A percentile compares a stretch with the other conserved stretches of the same genome.
Evolutionary conservation across 2,888 invertebrate species (phyloP).

Genomic region (Ctenicera cuprea): DNA sequence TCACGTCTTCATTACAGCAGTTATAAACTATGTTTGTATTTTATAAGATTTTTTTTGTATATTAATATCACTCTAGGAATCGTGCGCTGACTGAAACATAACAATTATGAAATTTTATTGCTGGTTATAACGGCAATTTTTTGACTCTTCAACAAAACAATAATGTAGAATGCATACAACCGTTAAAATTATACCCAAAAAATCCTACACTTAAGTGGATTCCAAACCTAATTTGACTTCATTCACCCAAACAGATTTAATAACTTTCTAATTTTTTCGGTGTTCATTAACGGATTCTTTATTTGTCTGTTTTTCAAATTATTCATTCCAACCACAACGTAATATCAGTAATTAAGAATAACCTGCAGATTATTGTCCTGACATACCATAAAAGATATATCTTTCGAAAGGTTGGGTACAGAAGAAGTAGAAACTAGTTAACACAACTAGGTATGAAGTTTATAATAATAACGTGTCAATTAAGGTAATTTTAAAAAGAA

Average conservation of each 20-base stretch:
- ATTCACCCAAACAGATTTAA: background rate
- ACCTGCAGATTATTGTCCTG: background rate
- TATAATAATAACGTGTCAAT: background rate
- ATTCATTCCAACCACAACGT: background rate
- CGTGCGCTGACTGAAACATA: background rate
- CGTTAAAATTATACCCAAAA: conserved; percentile 8
- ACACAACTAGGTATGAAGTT: background rate
- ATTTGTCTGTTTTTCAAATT: background rate
- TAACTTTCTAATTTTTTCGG: conserved; percentile 16
- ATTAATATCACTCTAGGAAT: background rate
- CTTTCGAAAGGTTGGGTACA: too few relatives aligned
- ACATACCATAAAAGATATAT: too few relatives aligned
- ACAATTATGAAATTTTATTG: conserved; percentile 2
- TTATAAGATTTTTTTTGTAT: background rate
- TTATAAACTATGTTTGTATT: background rate
- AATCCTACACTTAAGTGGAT: background rate
- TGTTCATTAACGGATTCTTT: background rate
- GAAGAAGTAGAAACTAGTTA: background rate
- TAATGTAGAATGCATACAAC: background rate
- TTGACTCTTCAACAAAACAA: background rate
- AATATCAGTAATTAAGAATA: conserved; percentile 1
- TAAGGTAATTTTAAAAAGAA: conserved; percentile 5
- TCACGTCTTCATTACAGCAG: conserved; percentile 3
- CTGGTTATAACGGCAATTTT: conserved; percentile 2
- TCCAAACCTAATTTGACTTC: conserved; percentile 1